Base-by-base conservation (phyloP, 2,113 vertebrate species). In the Ancistrus triradiatus region DNA sequence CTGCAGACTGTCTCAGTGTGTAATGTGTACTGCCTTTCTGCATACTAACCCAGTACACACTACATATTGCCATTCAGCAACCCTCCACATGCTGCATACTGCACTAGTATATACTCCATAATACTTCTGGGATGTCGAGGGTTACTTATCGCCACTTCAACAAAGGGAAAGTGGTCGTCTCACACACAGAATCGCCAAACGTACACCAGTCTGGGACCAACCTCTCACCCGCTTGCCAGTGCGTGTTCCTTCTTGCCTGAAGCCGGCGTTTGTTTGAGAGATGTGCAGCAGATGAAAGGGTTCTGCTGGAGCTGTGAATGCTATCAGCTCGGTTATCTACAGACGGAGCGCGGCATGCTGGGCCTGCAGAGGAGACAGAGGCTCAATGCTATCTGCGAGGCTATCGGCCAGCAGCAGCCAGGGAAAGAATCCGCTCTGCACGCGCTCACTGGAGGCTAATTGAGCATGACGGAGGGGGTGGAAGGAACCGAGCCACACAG, bases 271-370 rank as follows among this genome's bases (percentile, higher is more conserved):
- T 7, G 43, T 38, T 43, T 52, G 27, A 28, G 25, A 70, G 70
- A 77, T 70, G 66, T 70, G 56, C 47, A 58, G 38, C 25, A 70
- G 77, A 79, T 76, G 72, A 77, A 79, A 79, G 69, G 15, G 44
- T 38, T 9, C 63, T 19, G 51, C 59, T 21, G 6, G 66, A 80
- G 76, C 70, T 78, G 81, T 85, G 84, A 87, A 85, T 85, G 77
- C 82, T 86, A 88, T 89, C 87, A 75, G 62, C 14, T 0, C 66
- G 42, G 74, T 75, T 79, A 89, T 89, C 87, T 73, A 77, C 82
- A 85, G 81, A 85, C 86, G 78, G 78, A 68, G 67, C 43, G 75
- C 68, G 80, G 79, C 77, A 75, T 75, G 59, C 40, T 61, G 65
- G 59, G 63, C 58, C 66, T 68, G 31, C n/a, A 19, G 57, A 62